phyloP scores from a whole-genome alignment of 2,113 vertebrate species.

The Corythoichthys haematopterus region DNA sequence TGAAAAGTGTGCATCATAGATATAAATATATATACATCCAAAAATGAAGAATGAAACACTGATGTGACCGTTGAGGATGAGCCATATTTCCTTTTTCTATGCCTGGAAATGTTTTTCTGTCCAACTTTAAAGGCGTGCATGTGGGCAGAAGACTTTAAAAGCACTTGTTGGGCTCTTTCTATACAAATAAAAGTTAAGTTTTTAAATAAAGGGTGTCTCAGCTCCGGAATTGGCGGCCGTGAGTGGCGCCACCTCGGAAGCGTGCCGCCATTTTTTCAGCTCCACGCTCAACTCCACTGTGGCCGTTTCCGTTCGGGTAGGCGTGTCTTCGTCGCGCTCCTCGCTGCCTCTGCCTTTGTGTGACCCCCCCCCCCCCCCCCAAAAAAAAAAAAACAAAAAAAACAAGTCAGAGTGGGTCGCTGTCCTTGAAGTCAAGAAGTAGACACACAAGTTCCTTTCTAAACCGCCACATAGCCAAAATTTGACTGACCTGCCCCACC shows the following conservation, averaged over 20 bases:
- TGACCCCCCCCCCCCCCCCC: neutral
- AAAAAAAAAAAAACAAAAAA: neutral
- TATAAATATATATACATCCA: neutral
- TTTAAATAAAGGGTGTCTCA: slow-evolving; percentile 15
- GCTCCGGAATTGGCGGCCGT: neutral
- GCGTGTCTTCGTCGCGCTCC: neutral
- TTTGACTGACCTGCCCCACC: no score
- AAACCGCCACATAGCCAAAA: no score
- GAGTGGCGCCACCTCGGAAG: slow-evolving; percentile 9
- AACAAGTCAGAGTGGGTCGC: neutral
- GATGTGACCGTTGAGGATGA: slow-evolving; percentile 15
- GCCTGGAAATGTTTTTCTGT: slow-evolving; percentile 51
- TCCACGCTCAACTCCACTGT: slow-evolving; percentile 75
- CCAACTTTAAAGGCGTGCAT: slow-evolving; percentile 42
- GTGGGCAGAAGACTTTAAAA: slow-evolving; percentile 24
- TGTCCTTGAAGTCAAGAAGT: no score
- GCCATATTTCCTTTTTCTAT: slow-evolving; percentile 69
- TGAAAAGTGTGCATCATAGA: neutral
- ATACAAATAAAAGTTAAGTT: slow-evolving; percentile 54
- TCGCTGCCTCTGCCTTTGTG: slow-evolving; percentile 45
- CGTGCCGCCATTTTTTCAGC: slow-evolving; percentile 65
- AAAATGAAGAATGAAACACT: neutral
- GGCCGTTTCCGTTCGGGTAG: slow-evolving; percentile 41
- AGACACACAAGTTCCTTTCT: no score
- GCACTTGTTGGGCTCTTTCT: slow-evolving; percentile 38